Evolutionary conservation across 2,888 invertebrate species (phyloP), one percentile per base, ranked within the genome.

Genomic region (Drosophila greeni): DNA sequence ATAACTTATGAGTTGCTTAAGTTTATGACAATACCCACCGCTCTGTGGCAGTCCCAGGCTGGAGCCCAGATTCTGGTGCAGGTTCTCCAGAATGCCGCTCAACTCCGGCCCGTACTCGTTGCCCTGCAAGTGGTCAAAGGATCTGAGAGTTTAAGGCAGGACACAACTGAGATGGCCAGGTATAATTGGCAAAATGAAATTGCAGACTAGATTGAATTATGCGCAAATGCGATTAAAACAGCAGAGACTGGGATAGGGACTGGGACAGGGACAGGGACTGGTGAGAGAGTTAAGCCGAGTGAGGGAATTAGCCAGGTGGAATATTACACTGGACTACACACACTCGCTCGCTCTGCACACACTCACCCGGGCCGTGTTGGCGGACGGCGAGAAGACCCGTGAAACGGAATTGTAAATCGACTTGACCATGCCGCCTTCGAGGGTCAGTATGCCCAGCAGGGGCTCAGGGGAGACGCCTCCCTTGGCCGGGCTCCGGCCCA

Each of bases 331-430:
- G 34, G 42, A 59, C 49, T 73, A 59, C 49, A 71, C 56, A 54
- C 34, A 31, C 18, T 49, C 56, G 29, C 43, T 11, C 39, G 34
- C n/a, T n/a, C n/a, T n/a, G n/a, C 34, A 20, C 24, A 26, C 26
- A 80, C 85, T 76, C 84, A 89, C 89, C 76, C 86, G 85, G 51
- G 81, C 81, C 2, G 59, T 39, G 37, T 47, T 60, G 56, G 84
- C 85, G 65, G 86, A 85, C 43, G 89, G 88, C 55, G 89, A 89
- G 81, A 87, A 89, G 64, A 89, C 87, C 80, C 89, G 87, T 73
- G 89, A 87, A 80, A 89, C 86, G 61, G 89, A 89, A 87, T 89
- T 89, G 83, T 89, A 89, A 86, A 89, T 89, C 82, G 89, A 89
- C 87, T 89, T 89, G 76, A 89, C 88, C 85, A 89, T 81, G 60